phyloP scores from a whole-genome alignment of 2,888 invertebrate species.

The Pollenia labialis region DNA sequence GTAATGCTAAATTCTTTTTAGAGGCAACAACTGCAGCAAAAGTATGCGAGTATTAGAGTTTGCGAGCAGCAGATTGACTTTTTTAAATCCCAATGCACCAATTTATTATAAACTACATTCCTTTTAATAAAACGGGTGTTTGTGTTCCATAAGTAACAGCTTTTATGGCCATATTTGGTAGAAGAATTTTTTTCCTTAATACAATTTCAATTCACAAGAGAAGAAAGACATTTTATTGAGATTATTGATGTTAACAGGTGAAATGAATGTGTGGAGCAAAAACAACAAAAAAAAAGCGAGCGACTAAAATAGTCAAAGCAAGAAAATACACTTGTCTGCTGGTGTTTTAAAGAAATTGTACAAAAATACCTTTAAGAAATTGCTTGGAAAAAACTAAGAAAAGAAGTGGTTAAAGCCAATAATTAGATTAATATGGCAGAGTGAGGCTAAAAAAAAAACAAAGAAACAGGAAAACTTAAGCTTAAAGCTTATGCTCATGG shows the following conservation, averaged over 20 bases:
- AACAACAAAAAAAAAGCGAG: neutral
- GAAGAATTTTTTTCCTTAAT: conserved; percentile 35
- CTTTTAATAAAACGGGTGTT: conserved; percentile 59
- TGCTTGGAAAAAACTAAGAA: conserved; percentile 14
- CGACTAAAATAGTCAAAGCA: conserved; percentile 51
- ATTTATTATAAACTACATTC: conserved; percentile 71
- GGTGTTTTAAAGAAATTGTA: conserved; percentile 39
- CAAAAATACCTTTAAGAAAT: conserved; percentile 51
- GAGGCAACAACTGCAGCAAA: neutral
- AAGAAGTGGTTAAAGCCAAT: conserved; percentile 48
- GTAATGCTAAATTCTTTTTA: conserved; percentile 51
- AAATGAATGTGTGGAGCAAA: conserved; percentile 26
- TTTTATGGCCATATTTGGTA: conserved; percentile 50
- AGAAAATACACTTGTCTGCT: conserved; percentile 45
- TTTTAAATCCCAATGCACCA: conserved; percentile 70
- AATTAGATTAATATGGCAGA: conserved; percentile 60
- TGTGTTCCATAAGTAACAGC: conserved; percentile 58
- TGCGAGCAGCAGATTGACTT: neutral
- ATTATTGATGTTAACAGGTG: conserved; percentile 55
- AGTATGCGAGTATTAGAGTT: neutral
- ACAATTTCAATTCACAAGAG: neutral
- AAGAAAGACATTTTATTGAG: conserved; percentile 39
- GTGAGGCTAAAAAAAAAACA: neutral
- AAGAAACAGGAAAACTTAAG: neutral
- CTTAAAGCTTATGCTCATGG: neutral